Conservation (phyloP, 1,140 invertebrate genomes). For the Brachionus sp. region DNA sequence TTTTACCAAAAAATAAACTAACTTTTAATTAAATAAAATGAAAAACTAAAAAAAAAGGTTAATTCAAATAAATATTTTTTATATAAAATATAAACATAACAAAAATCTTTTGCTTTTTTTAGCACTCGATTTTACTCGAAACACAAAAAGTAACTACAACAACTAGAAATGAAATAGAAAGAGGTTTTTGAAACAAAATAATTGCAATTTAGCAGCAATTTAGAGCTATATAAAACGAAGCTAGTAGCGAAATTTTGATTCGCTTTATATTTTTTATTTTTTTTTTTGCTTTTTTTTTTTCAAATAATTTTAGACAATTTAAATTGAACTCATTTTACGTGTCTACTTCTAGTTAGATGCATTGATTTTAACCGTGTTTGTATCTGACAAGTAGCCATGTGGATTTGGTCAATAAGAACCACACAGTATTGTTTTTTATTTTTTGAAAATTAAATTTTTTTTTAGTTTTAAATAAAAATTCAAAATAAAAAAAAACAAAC, state of each 20-base stretch:
- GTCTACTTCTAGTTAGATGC: slow-evolving; percentile 31
- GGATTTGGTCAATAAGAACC: slow-evolving; percentile 5
- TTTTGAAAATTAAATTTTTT: neutral
- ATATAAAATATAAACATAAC: slow-evolving; percentile 34
- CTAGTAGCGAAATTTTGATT: neutral
- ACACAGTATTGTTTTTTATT: neutral
- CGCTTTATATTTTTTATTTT: neutral
- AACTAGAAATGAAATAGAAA: slow-evolving; percentile 11
- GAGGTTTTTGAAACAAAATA: slow-evolving; percentile 20
- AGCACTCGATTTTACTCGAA: neutral
- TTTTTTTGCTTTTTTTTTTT: neutral
- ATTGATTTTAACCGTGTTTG: neutral
- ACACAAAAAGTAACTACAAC: slow-evolving; percentile 37
- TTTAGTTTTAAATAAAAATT: neutral
- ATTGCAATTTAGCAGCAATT: slow-evolving; percentile 25
- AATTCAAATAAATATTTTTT: slow-evolving; percentile 44
- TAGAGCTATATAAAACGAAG: neutral
- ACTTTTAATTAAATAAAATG: slow-evolving; percentile 41
- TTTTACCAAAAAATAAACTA: slow-evolving; percentile 37
- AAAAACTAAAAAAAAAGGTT: slow-evolving; percentile 41
- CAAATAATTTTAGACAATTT: neutral
- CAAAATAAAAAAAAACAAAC: too few relatives aligned
- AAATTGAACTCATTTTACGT: slow-evolving; percentile 27
- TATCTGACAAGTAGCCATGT: slow-evolving; percentile 44
- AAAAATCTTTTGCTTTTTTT: slow-evolving; percentile 35